Evolutionary conservation across 92 coral and sea anemone genomes (phyloP), one percentile per base, ranked within the genome.

Genomic region (Pocillopora meandrina): DNA sequence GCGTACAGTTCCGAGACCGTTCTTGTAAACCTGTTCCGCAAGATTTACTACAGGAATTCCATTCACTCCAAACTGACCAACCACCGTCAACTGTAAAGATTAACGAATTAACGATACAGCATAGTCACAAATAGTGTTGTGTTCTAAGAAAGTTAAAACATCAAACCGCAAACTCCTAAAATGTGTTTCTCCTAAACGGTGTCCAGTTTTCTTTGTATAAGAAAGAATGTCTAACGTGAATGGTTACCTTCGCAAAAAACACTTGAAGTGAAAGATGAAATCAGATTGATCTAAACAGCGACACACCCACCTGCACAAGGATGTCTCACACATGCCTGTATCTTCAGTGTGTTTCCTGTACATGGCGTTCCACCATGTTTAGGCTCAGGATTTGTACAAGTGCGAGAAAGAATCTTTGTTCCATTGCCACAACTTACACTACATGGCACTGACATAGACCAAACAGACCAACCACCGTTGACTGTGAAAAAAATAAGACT

Each of bases 11-110:
- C 49, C 86, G 52, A 13, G 61, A 72, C n/a, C 71, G 72, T 23
- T 74, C 63, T 17, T 33, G 71, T 10, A 61, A 61, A 65, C 86
- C 86, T 20, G 31, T 61, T 34, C 86, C 86, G 72, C 86, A 82
- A 61, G 79, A 65, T 62, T 71, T 74, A 60, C 61, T 71, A 10
- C 86, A 82, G 1, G 74, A 8, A 10, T 65, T 74, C 86, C 86
- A 82, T 20, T n/a, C 72, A 72, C 49, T 61, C 86, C 86, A 82
- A 72, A 3, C 3, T 21, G 86, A 72, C 86, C 86, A 82, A 73
- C 71, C 80, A 31, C 86, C 86, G 26, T 72, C 86, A 60, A 82
- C 86, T 82, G 12, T 49, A 1, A 20, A n/a, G 49, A 13, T 19
- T 33, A 10, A 60, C 12, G 4, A 64, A 14, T 13, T 11, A 20